Percentiles rank a stretch among this genome's conserved stretches.
These are phyloP conservation scores for Periophthalmodon schlosseri DNA, from an alignment of 2,113 vertebrate genomes.

Conservation along the genomic window DNA sequence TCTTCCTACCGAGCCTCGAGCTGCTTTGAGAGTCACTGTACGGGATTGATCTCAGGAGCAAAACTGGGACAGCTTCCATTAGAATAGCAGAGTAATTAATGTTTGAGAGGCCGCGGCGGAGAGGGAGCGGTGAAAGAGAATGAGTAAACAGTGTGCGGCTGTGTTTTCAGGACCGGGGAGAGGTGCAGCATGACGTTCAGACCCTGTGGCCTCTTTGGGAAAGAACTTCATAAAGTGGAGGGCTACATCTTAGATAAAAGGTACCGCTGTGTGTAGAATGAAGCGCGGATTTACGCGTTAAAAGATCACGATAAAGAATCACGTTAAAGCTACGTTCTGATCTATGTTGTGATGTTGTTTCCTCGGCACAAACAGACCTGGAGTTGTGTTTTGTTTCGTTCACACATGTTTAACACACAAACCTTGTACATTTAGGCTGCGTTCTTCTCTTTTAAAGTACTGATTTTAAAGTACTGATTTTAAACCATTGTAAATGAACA, in stretches of 20 bases:
- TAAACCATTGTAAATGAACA: background rate
- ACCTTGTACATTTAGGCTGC: no score
- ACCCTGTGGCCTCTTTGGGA: conserved; percentile 94
- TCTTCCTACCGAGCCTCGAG: conserved; percentile 20
- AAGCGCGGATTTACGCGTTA: background rate
- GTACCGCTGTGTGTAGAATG: conserved; percentile 60
- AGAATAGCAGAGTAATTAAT: conserved; percentile 49
- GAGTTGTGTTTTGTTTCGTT: no score
- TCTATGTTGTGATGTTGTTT: no score
- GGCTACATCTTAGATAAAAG: conserved; percentile 98
- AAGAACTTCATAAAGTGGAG: conserved; percentile 98
- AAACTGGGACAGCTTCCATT: conserved; percentile 52
- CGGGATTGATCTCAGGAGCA: conserved; percentile 56
- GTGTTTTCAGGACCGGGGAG: conserved; percentile 87
- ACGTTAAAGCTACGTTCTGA: no score
- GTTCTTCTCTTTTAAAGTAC: no score
- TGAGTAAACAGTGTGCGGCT: conserved; percentile 48
- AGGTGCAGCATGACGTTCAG: conserved; percentile 93
- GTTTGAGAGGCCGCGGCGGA: conserved; percentile 46
- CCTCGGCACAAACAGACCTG: no score
- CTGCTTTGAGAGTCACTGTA: conserved; percentile 46
- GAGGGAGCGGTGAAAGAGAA: conserved; percentile 36
- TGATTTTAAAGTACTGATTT: no score
- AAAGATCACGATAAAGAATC: no score
- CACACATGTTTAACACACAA: no score